Conservation (phyloP, 2,113 vertebrate genomes). For the Tetrax tetrax region DNA sequence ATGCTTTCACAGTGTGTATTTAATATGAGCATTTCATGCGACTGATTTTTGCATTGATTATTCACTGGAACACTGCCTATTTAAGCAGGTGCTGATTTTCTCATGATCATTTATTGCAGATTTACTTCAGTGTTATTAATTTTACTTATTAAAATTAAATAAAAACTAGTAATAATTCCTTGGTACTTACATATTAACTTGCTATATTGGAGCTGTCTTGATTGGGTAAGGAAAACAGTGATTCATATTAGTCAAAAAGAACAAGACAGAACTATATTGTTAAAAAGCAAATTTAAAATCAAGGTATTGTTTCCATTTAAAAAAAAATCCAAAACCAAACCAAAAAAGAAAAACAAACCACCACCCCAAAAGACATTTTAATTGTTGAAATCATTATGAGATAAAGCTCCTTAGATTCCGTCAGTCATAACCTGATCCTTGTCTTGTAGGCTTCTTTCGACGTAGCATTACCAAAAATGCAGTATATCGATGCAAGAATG, state of each 20-base stretch:
- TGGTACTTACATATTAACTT: background rate
- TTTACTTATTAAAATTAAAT: background rate
- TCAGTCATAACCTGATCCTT: background rate
- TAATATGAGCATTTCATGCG: background rate
- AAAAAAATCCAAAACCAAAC: background rate
- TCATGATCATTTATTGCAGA: background rate
- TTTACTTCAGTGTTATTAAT: background rate
- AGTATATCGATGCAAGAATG: slow-evolving; percentile 91
- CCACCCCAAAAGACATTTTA: background rate
- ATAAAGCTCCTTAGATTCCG: background rate
- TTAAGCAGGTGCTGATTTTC: background rate
- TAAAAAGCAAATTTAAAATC: background rate
- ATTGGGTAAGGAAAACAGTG: background rate
- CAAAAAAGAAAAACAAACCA: too few species aligned
- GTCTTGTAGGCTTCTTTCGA: slow-evolving; percentile 85
- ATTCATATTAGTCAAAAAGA: background rate
- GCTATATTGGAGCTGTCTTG: background rate
- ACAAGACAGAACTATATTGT: background rate
- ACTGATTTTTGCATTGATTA: background rate
- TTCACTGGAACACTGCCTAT: background rate
- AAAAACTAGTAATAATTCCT: background rate
- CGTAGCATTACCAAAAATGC: slow-evolving; percentile 94
- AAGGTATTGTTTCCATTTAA: background rate
- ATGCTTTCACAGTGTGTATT: background rate
- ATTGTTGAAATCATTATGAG: background rate